Evolutionary conservation across 2,113 vertebrate species (phyloP), one percentile per base, ranked within the genome.

Genomic region (Xenotilapia leptura): DNA sequence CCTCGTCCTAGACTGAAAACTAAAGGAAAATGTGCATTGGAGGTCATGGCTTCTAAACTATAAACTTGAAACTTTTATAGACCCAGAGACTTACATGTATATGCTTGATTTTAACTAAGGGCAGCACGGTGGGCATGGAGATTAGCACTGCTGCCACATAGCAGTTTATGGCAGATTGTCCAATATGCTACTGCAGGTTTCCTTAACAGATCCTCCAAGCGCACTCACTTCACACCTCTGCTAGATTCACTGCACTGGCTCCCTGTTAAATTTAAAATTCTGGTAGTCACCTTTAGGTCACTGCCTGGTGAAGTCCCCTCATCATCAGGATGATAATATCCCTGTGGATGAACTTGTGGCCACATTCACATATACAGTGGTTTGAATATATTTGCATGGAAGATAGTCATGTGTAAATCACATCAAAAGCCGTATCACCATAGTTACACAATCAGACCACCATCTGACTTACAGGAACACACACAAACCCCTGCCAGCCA

Each of bases 311-410:
- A 68, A 9, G 36, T 8, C 3, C 62, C 33, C 49, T n/a, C 17
- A 51, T 51, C 45, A 49, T 49, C 15, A 49, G 15, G 45, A 49
- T 49, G 47, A 49, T 8, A 19, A 51, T 19, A 51, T 51, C 49
- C 49, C 49, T 51, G 8, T 51, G 49, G 49, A 51, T 51, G 49
- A 51, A 51, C 17, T 19, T 51, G 17, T 5, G 49, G 49, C 49
- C 49, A 51, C 49, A 51, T 51, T 51, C 49, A 51, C 49, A 51
- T 51, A 51, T 51, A 51, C 17, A 70, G 65, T n/a, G 15, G 4
- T 82, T 89, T 88, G 38, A 68, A 73, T 90, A 75, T 1, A 17
- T 91, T 84, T 85, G 12, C 79, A 83, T 84, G 79, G 42, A 87
- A 83, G 70, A 84, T 14, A 36, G 6, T 11, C 81, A 65, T 2